Conservation (phyloP, 2,888 invertebrate species). For the Fragum whitleyi region DNA sequence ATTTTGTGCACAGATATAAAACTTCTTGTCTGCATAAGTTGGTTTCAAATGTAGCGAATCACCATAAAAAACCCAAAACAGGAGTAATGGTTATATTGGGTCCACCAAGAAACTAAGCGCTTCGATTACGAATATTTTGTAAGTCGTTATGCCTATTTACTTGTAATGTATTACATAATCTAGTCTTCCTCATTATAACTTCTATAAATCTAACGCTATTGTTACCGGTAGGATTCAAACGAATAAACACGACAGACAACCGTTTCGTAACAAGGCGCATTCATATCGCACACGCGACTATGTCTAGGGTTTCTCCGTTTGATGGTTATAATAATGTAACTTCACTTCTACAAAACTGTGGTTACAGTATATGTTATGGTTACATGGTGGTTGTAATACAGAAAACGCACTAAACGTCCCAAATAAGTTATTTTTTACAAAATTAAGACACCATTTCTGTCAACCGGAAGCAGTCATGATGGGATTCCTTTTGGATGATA, state of each 20-base stretch:
- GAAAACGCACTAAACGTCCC: background rate
- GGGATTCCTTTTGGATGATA: constrained; percentile 29
- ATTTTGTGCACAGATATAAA: too few relatives aligned
- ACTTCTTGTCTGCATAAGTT: too few relatives aligned
- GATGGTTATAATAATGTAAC: too few relatives aligned
- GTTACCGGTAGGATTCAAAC: background rate
- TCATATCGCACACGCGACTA: constrained; percentile 18
- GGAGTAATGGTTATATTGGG: too few relatives aligned
- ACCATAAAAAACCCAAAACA: too few relatives aligned
- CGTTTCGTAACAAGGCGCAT: constrained; percentile 20
- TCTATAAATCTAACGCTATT: constrained; percentile 7
- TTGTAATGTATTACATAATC: background rate
- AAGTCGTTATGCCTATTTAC: background rate
- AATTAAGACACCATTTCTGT: constrained; percentile 33
- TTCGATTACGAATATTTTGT: too few relatives aligned
- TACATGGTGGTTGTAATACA: background rate
- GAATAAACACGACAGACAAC: background rate
- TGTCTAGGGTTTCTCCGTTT: background rate
- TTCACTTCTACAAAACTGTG: too few relatives aligned
- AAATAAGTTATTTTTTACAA: constrained; percentile 25
- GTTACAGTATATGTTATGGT: too few relatives aligned
- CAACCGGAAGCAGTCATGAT: constrained; percentile 26
- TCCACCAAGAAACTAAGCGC: too few relatives aligned
- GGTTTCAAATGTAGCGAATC: too few relatives aligned
- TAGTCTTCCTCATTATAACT: background rate